Percentiles rank a stretch among this genome's conserved stretches.
phyloP scores from a whole-genome alignment of 2,797 vertebrate species.

The Oreochromis grahami region DNA sequence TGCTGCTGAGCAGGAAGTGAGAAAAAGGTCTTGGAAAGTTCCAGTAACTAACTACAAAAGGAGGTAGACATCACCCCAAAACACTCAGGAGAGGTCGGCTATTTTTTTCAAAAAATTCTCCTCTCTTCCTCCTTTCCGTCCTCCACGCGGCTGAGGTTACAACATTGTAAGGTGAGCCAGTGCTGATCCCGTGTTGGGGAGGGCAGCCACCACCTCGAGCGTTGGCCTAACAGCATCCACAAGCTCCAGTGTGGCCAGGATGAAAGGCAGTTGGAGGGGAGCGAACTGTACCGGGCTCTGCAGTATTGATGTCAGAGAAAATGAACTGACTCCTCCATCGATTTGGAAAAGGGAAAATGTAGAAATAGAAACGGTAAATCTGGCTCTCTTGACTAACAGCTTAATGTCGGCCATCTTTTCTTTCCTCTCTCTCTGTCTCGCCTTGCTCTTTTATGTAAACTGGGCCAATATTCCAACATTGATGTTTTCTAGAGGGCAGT shows the following conservation, averaged over 20 bases:
- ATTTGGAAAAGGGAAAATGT: conserved; percentile 72
- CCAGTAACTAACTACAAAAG: conserved; percentile 34
- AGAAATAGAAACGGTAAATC: conserved; percentile 79
- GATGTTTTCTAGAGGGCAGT: conserved; percentile 71
- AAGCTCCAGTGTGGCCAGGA: conserved; percentile 56
- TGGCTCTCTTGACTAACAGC: conserved; percentile 72
- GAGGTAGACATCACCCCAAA: conserved; percentile 45
- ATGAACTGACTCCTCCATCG: conserved; percentile 73
- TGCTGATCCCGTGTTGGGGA: conserved; percentile 29
- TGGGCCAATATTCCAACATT: conserved; percentile 63
- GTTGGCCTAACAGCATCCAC: conserved; percentile 19
- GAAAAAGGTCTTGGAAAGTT: conserved; percentile 50
- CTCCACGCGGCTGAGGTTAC: conserved; percentile 29
- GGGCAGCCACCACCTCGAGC: conserved; percentile 48
- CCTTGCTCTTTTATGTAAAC: conserved; percentile 62
- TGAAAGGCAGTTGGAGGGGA: conserved; percentile 59
- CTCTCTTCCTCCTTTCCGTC: background rate
- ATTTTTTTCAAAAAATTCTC: background rate
- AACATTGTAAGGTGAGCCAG: conserved; percentile 34
- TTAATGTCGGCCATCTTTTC: conserved; percentile 67
- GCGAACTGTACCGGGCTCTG: conserved; percentile 46
- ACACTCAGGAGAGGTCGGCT: conserved; percentile 39
- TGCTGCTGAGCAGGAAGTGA: conserved; percentile 25
- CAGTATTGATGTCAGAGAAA: conserved; percentile 76
- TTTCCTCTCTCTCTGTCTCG: background rate